Evolutionary conservation across 2,113 vertebrate genomes (phyloP), one percentile per base, ranked within the genome.

Genomic region (Rousettus leschenaultii): DNA sequence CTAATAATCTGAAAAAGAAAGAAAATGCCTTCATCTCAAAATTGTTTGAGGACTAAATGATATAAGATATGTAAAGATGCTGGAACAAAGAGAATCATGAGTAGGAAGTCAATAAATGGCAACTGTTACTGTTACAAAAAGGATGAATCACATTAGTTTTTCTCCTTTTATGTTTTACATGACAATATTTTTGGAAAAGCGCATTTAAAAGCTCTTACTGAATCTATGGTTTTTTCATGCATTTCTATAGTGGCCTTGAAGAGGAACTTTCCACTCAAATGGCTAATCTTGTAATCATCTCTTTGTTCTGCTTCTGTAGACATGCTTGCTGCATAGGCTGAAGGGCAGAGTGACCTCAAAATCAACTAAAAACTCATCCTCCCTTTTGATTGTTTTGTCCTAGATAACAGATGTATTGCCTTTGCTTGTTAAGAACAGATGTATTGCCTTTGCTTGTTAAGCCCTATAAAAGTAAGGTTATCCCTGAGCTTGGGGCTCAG

Each of bases 171-270:
- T 53, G 15, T 77, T 78, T 77, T 30, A 71, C 19, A 28, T 77
- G 19, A 51, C 40, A 63, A 24, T 91, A 89, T 53, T 95, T 96
- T 95, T 65, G 14, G 73, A 79, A 92, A 80, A 75, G 19, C 19
- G 28, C 24, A 87, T 87, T 86, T 55, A 38, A 78, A 68, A 53
- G 2, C 33, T 45, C 12, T 33, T 63, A 18, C 4, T 55, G 26
- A 82, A 53, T 61, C 28, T 66, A 14, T 40, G 22, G 14, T 43
- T 79, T 95, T 95, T 74, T 22, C n/a, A 18, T 7, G 6, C 55
- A 78, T 83, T 86, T 84, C 73, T 86, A 14, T 13, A n/a, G 22
- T 63, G 28, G 10, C 33, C 51, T 51, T 51, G 51, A 51, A 51
- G 51, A 51, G 51, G 14, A 18, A 51, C 15, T 51, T 51, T 51